These are phyloP conservation scores for Forbesichthys agassizii DNA, from an alignment of 2,113 vertebrate species.

Conservation along the genomic window DNA sequence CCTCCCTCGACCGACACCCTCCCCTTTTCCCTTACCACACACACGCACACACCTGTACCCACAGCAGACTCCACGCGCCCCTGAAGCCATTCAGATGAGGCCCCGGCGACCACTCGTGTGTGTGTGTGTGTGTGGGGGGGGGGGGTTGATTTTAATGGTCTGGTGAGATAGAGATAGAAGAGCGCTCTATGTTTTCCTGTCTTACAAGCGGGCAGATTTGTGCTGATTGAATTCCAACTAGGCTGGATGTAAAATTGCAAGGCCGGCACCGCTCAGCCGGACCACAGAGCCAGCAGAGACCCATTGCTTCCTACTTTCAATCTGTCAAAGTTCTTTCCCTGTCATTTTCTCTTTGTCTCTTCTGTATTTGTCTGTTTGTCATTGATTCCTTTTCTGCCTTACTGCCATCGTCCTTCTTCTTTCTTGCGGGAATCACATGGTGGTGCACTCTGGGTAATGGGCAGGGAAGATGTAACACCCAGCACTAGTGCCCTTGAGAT, in stretches of 20 bases:
- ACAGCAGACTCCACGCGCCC: too few species aligned
- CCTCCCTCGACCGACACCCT: neutral
- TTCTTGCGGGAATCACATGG: constrained; percentile 44
- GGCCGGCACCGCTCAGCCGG: constrained; percentile 20
- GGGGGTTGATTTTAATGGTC: too few species aligned
- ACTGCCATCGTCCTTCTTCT: constrained; percentile 12
- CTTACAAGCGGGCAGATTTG: constrained; percentile 23
- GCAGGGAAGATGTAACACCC: constrained; percentile 47
- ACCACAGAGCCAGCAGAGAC: constrained; percentile 21
- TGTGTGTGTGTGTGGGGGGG: too few species aligned
- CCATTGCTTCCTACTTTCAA: neutral
- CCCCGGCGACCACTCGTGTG: too few species aligned
- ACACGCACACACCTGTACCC: too few species aligned
- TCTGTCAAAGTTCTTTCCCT: constrained; percentile 2
- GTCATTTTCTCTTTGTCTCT: constrained; percentile 7
- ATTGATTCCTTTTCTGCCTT: constrained; percentile 1
- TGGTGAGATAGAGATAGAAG: constrained; percentile 14
- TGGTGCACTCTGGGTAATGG: constrained; percentile 66
- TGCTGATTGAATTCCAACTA: constrained; percentile 52
- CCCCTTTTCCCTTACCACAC: too few species aligned
- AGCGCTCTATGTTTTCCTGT: neutral
- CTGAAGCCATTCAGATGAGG: too few species aligned
- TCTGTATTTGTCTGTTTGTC: constrained; percentile 6
- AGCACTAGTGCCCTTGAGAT: constrained; percentile 53
- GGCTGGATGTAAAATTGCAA: constrained; percentile 56